phyloP scores from a whole-genome alignment of 2,113 vertebrate genomes.

The Thymallus thymallus region DNA sequence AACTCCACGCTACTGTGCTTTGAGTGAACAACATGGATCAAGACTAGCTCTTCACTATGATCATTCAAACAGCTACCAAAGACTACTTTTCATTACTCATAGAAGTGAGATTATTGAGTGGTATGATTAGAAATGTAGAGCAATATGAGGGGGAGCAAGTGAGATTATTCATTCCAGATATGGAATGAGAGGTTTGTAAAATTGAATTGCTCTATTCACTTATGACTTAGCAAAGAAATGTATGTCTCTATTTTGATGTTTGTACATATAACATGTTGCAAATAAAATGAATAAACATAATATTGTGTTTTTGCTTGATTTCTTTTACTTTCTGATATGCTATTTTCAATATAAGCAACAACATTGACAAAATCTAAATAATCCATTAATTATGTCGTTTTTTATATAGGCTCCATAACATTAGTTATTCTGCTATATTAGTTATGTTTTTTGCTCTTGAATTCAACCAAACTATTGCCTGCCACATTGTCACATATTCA shows the following conservation, averaged over 20 bases:
- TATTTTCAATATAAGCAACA: background rate
- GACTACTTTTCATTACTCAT: conserved; percentile 29
- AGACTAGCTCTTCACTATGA: conserved; percentile 10
- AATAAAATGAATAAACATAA: conserved; percentile 70
- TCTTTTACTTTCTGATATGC: background rate
- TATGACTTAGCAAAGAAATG: conserved; percentile 58
- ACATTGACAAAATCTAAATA: too few relatives aligned
- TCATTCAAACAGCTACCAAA: conserved; percentile 50
- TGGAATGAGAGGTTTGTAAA: conserved; percentile 38
- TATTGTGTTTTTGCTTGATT: background rate
- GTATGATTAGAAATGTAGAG: conserved; percentile 22
- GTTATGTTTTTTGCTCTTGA: background rate
- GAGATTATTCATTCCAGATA: conserved; percentile 27
- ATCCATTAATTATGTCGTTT: background rate
- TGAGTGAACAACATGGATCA: conserved; percentile 14
- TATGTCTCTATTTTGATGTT: conserved; percentile 75
- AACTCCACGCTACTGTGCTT: background rate
- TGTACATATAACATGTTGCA: conserved; percentile 77
- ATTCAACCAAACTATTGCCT: too few relatives aligned
- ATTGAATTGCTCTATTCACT: conserved; percentile 51
- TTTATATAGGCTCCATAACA: background rate
- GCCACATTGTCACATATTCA: too few relatives aligned
- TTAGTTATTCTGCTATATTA: background rate
- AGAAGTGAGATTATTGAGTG: conserved; percentile 7
- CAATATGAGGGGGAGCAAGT: conserved; percentile 11